Evolutionary conservation across 2,113 vertebrate genomes (phyloP).

Genomic region (Engystomops pustulosus): DNA sequence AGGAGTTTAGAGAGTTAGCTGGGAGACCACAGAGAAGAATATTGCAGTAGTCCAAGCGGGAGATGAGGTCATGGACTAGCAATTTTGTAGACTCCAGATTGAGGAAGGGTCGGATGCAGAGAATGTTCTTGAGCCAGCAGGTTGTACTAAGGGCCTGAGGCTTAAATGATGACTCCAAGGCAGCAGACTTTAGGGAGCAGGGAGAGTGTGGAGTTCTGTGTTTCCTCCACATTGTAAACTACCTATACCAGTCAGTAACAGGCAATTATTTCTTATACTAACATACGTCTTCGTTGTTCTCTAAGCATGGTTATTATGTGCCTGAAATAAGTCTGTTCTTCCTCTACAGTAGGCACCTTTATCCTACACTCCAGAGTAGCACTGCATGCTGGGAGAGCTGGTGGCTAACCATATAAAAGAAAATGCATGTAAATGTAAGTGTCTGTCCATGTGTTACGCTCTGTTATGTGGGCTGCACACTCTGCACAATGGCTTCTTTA

Average conservation of each 20-base stretch:
- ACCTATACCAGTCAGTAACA: neutral
- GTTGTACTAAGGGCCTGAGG: too few relatives aligned
- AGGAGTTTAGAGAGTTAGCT: too few relatives aligned
- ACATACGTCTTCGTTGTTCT: neutral
- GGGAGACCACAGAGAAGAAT: too few relatives aligned
- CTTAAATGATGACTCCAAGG: too few relatives aligned
- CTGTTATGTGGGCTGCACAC: too few relatives aligned
- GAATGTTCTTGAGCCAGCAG: too few relatives aligned
- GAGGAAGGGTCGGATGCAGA: too few relatives aligned
- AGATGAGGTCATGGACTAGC: too few relatives aligned
- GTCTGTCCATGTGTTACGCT: conserved; percentile 66
- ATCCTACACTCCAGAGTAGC: conserved; percentile 61
- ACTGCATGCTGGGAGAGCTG: conserved; percentile 72
- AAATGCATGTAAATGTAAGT: conserved; percentile 79
- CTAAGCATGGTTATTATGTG: neutral
- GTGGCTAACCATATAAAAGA: conserved; percentile 71
- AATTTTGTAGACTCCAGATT: too few relatives aligned
- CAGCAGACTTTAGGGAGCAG: too few relatives aligned
- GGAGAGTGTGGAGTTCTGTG: too few relatives aligned
- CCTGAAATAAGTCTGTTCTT: conserved; percentile 65
- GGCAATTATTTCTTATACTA: neutral
- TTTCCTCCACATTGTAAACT: neutral
- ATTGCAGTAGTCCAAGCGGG: too few relatives aligned
- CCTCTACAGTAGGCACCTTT: conserved; percentile 57
- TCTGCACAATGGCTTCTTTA: neutral